A percentile compares a stretch with the other conserved stretches of the same genome.
These are phyloP conservation scores for Ceryle rudis DNA, from an alignment of 2,797 vertebrate genomes.

Conservation along the genomic window DNA sequence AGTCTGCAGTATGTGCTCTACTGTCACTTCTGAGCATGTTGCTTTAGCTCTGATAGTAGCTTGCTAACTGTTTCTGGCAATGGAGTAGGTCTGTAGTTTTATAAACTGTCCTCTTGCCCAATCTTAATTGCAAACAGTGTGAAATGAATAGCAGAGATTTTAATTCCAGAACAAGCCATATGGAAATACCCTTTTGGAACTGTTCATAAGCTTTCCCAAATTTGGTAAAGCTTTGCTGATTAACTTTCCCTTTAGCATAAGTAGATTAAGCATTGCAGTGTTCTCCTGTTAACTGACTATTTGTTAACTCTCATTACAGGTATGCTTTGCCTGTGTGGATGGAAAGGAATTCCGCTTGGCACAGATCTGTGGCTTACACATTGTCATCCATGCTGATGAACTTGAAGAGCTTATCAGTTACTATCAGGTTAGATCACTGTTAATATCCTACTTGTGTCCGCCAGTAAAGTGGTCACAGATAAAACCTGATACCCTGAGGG, in stretches of 20 bases:
- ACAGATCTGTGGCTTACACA: constrained; percentile 93
- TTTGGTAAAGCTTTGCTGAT: neutral
- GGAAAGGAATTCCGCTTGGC: constrained; percentile 92
- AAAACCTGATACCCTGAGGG: fast-evolving
- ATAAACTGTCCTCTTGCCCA: neutral
- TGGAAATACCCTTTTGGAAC: neutral
- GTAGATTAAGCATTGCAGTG: neutral
- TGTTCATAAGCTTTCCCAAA: neutral
- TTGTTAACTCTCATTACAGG: constrained; percentile 74
- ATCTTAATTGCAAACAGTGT: neutral
- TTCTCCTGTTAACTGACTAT: neutral
- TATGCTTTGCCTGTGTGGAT: constrained; percentile 94
- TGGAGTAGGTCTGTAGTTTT: neutral
- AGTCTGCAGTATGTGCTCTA: neutral
- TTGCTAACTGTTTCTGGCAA: neutral
- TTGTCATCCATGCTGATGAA: constrained; percentile 94
- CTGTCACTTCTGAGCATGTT: neutral
- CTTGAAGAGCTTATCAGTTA: constrained; percentile 94
- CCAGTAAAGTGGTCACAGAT: neutral
- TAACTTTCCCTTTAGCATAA: neutral
- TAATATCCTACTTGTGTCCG: neutral
- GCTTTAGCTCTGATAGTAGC: neutral
- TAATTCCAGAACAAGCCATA: neutral
- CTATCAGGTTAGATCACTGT: constrained; percentile 86
- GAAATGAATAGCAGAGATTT: neutral